Percentiles rank a stretch among this genome's conserved stretches.
Conservation (phyloP, 2,797 vertebrate genomes). For the Eleutherodactylus coqui region DNA sequence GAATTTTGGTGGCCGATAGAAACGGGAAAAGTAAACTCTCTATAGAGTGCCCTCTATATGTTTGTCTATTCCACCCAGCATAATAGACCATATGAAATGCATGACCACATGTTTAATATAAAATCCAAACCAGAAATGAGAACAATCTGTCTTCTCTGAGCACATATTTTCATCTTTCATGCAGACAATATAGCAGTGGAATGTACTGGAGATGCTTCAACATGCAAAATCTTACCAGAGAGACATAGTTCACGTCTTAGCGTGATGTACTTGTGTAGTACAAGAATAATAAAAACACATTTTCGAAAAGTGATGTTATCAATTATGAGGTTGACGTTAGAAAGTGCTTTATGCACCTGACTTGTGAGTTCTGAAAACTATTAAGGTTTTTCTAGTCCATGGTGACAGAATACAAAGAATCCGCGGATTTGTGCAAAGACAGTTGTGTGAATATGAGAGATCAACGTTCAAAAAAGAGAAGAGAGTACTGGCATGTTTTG, state of each 20-base stretch:
- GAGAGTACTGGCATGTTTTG: too few relatives aligned
- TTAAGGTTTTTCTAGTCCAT: too few relatives aligned
- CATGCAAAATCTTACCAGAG: neutral
- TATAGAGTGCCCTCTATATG: neutral
- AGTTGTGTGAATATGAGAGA: too few relatives aligned
- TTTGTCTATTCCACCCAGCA: neutral
- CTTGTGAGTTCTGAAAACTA: too few relatives aligned
- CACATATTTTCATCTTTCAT: neutral
- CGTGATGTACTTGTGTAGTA: neutral
- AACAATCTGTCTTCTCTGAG: neutral
- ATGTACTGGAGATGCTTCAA: conserved; percentile 18
- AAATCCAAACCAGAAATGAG: neutral
- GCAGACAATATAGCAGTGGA: neutral
- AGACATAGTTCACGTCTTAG: neutral
- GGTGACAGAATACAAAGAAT: too few relatives aligned
- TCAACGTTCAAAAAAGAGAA: too few relatives aligned
- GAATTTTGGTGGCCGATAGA: neutral
- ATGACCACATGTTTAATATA: neutral
- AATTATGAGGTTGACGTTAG: neutral
- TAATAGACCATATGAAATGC: neutral
- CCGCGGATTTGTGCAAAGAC: too few relatives aligned
- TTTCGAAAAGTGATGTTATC: neutral
- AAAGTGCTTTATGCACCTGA: neutral
- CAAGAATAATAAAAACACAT: neutral
- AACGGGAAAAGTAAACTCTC: neutral